These are phyloP conservation scores for Oceanodroma leucorhoa DNA, from an alignment of 2,797 vertebrate genomes.

Conservation along the genomic window DNA sequence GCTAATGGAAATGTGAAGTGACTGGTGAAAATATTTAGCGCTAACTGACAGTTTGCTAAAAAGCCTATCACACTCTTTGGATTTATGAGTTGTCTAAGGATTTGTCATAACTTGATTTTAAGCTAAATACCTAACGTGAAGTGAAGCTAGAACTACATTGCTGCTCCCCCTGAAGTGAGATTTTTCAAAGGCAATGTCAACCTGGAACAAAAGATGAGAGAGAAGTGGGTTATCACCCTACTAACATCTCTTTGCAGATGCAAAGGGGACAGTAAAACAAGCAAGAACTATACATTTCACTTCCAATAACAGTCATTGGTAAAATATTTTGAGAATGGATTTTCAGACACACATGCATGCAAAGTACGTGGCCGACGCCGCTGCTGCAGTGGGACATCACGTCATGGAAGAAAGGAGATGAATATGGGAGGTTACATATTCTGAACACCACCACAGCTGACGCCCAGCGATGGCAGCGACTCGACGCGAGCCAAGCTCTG, in stretches of 20 bases:
- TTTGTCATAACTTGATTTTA: slow-evolving; percentile 42
- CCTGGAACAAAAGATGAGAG: not conserved
- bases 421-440: accelerated
- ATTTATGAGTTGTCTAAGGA: not conserved
- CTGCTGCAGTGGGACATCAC: not conserved
- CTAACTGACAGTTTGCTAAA: slow-evolving; percentile 35
- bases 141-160: not conserved
- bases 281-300: not conserved
- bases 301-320: not conserved
- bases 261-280: not conserved
- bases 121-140: not conserved
- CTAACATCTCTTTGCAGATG: not conserved
- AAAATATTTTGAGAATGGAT: not conserved
- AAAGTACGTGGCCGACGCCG: accelerated
- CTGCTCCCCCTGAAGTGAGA: not conserved
- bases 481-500: not conserved
- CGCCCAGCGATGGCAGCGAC: not conserved
- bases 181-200: not conserved
- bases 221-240: not conserved
- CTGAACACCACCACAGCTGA: not conserved
- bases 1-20: slow-evolving; percentile 37
- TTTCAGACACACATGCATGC: not conserved
- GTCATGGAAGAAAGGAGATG: not conserved
- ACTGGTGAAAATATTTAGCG: slow-evolving; percentile 50
- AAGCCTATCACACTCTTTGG: not conserved